phyloP scores from a whole-genome alignment of 2,113 vertebrate species.

The Herpailurus yagouaroundi region DNA sequence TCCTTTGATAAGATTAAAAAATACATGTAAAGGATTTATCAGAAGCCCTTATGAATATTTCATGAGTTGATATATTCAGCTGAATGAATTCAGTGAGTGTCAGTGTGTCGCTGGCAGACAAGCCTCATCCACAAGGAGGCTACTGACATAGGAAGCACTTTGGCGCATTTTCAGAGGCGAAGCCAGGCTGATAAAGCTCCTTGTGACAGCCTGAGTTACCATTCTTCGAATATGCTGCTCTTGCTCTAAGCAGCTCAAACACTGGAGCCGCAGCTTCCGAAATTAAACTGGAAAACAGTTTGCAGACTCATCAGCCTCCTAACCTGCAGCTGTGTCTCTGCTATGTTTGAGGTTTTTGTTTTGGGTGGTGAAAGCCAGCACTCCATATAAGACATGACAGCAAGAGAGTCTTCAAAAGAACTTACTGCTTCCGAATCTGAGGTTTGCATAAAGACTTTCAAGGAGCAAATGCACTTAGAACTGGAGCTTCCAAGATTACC shows the following conservation, averaged over 20 bases:
- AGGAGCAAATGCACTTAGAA: slow-evolving; percentile 99
- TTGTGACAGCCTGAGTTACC: slow-evolving; percentile 75
- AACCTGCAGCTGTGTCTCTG: slow-evolving; percentile 66
- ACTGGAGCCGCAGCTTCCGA: slow-evolving; percentile 48
- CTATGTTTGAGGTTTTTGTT: slow-evolving; percentile 73
- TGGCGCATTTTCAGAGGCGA: slow-evolving; percentile 86
- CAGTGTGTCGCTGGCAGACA: slow-evolving; percentile 85
- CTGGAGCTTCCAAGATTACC: slow-evolving; percentile 94
- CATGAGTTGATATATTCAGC: slow-evolving; percentile 85
- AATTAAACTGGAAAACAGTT: slow-evolving; percentile 69
- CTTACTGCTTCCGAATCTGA: slow-evolving; percentile 90
- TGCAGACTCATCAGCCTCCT: slow-evolving; percentile 56
- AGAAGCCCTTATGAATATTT: slow-evolving; percentile 84
- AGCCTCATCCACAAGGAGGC: slow-evolving; percentile 85
- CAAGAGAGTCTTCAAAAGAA: slow-evolving; percentile 88
- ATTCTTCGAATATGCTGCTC: slow-evolving; percentile 58
- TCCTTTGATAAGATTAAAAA: slow-evolving; percentile 36
- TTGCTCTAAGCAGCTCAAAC: slow-evolving; percentile 72
- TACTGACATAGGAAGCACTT: slow-evolving; percentile 81
- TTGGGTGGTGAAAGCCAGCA: slow-evolving; percentile 77
- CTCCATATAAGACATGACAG: slow-evolving; percentile 88
- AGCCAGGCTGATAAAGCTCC: slow-evolving; percentile 77
- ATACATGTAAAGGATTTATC: slow-evolving; percentile 82
- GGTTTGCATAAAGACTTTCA: slow-evolving; percentile 96
- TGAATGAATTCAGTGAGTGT: slow-evolving; percentile 87